Evolutionary conservation across 2,797 vertebrate genomes (phyloP), one percentile per base, ranked within the genome.

Genomic region (Brachyrhaphis roseni): DNA sequence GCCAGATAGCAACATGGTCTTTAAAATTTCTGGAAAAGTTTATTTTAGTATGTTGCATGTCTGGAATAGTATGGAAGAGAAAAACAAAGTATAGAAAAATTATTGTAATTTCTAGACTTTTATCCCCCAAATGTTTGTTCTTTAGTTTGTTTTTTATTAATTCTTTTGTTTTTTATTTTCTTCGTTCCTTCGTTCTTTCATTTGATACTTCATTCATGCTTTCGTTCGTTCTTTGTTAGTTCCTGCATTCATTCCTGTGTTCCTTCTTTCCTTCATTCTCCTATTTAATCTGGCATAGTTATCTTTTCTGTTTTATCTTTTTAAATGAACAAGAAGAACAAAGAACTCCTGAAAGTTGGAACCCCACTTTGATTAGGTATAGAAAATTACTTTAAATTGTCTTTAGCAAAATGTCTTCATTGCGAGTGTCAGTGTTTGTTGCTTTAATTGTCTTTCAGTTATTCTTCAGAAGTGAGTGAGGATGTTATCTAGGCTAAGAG

Each of bases 401-500:
- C 55, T 57, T 28, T 59, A 13, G n/a, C 31, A 34, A 64, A 36
- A 36, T 59, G 31, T 34, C 41, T 15, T 34, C 6, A 36, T 7
- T 55, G 39, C 23, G 13, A 4, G 28, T 64, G 41, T 75, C 64
- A 26, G 0, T 79, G 6, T 72, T 28, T 75, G 66, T 68, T 51
- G 20, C 39, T 75, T 46, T 13, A 5, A 78, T 46, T 43, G 74
- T 74, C 36, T 41, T 34, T 12, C 11, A 64, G 36, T 49, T 78
- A 23, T 16, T 1, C 74, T 45, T 46, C 53, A 68, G 80, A 74
- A 13, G 57, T 79, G 77, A 75, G 55, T 6, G 8, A 64, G 43
- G 55, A 49, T 16, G 74, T 26, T 66, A 73, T 72, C 59, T 57
- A 64, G 70, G 62, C 46, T 78, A n/a, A 78, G 36, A 72, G 76